Evolutionary conservation across 2,888 invertebrate species (phyloP).

Genomic region (Lobophora halterata): DNA sequence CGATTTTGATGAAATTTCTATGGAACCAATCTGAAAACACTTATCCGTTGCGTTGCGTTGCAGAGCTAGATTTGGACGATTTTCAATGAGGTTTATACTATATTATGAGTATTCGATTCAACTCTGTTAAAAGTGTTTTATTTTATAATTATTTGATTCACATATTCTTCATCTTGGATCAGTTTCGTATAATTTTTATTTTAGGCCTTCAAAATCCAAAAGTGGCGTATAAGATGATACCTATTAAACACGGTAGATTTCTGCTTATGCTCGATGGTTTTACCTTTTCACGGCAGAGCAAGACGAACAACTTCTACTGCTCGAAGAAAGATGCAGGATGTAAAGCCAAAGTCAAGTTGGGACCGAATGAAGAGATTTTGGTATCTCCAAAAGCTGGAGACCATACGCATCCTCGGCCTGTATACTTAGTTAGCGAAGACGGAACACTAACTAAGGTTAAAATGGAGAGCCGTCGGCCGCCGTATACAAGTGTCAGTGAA

Average conservation of each 20-base stretch:
- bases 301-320: slow-evolving; percentile 26
- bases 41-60: no score
- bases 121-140: no score
- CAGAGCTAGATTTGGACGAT: no score
- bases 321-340: slow-evolving; percentile 30
- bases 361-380: slow-evolving; percentile 4
- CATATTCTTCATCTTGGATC: not conserved
- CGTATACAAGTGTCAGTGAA: slow-evolving; percentile 2
- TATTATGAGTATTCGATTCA: no score
- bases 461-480: slow-evolving; percentile 4
- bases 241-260: slow-evolving; percentile 10
- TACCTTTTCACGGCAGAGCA: slow-evolving; percentile 24
- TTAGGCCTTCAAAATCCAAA: slow-evolving; percentile 5
- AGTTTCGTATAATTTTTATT: slow-evolving; percentile 1
- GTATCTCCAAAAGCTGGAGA: slow-evolving; percentile 1
- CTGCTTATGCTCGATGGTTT: slow-evolving; percentile 29
- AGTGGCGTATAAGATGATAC: slow-evolving; percentile 15
- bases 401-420: slow-evolving; percentile 10
- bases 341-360: slow-evolving; percentile 25
- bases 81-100: no score
- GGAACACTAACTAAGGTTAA: slow-evolving; percentile 9
- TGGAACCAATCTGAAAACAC: no score
- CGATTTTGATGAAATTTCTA: no score
- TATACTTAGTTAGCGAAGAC: slow-evolving; percentile 11
- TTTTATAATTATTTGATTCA: no score